Evolutionary conservation across 2,888 invertebrate species (phyloP).

Genomic region (Dicycla oo): DNA sequence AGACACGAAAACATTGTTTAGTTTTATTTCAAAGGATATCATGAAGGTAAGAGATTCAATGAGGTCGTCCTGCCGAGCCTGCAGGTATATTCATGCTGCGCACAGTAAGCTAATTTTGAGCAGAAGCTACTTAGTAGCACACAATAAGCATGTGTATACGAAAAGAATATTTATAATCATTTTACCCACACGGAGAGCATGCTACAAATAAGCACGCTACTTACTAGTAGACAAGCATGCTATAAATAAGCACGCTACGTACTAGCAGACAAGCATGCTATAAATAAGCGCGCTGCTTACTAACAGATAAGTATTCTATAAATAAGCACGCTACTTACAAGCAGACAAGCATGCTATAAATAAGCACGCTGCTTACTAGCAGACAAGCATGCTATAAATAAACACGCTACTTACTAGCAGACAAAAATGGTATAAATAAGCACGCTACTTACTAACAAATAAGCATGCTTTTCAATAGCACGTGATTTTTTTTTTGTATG

Average conservation of each 20-base stretch:
- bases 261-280: not conserved
- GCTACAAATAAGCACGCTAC: not conserved
- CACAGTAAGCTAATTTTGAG: not conserved
- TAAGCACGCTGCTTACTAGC: too few relatives aligned
- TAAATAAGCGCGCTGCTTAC: too few relatives aligned
- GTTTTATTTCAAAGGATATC: slow-evolving; percentile 45
- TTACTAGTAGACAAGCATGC: not conserved
- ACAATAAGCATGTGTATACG: not conserved
- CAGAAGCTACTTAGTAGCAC: not conserved
- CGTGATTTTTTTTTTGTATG: not conserved
- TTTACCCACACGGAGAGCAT: not conserved
- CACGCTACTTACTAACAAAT: too few relatives aligned
- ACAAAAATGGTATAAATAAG: not conserved
- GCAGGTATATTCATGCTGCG: not conserved
- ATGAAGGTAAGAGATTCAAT: slow-evolving; percentile 12
- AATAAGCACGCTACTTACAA: not conserved
- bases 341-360: not conserved
- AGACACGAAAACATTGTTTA: slow-evolving; percentile 15
- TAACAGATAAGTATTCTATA: not conserved
- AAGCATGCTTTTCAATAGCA: not conserved
- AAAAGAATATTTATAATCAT: not conserved
- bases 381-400: not conserved
- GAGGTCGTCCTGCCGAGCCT: slow-evolving; percentile 1
- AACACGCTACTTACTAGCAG: not conserved
- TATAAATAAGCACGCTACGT: too few relatives aligned